Percentiles rank a stretch among this genome's conserved stretches.
phyloP scores from a whole-genome alignment of 1,140 invertebrate genomes.

The Agrypnia vestita region DNA sequence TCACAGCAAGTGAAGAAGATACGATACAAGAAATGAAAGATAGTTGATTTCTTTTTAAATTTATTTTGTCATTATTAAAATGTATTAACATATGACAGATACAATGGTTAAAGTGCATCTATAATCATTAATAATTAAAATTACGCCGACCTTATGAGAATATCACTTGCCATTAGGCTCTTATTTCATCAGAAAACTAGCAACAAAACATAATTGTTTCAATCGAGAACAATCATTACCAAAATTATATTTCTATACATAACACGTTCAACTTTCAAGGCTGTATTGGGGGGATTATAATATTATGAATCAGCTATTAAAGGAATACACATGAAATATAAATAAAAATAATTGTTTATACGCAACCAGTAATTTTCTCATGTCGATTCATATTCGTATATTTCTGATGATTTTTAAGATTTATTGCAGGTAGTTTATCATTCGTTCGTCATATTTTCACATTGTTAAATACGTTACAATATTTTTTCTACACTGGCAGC shows the following conservation, averaged over 20 bases:
- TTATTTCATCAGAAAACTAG: conserved; percentile 25
- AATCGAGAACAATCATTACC: conserved; percentile 1
- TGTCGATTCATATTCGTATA: neutral
- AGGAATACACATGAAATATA: neutral
- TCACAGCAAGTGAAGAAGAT: too few relatives aligned
- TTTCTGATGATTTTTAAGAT: neutral
- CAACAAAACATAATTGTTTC: conserved; percentile 7
- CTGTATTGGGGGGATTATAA: neutral
- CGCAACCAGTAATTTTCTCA: neutral
- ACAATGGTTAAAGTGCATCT: conserved; percentile 35
- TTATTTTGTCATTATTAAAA: conserved; percentile 38
- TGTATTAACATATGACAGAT: conserved; percentile 29
- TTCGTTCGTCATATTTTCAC: neutral
- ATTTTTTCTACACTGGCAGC: too few relatives aligned
- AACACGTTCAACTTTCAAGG: conserved; percentile 2
- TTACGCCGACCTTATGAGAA: conserved; percentile 30
- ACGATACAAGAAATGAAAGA: neutral
- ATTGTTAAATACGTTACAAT: neutral
- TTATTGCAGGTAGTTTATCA: neutral
- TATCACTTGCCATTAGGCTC: conserved; percentile 36
- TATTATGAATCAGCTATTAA: too few relatives aligned
- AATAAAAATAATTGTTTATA: neutral
- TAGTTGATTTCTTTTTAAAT: neutral
- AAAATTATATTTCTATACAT: conserved; percentile 12
- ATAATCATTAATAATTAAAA: conserved; percentile 22